Conservation (phyloP, 2,797 vertebrate genomes). For the Premnoplex brunnescens region DNA sequence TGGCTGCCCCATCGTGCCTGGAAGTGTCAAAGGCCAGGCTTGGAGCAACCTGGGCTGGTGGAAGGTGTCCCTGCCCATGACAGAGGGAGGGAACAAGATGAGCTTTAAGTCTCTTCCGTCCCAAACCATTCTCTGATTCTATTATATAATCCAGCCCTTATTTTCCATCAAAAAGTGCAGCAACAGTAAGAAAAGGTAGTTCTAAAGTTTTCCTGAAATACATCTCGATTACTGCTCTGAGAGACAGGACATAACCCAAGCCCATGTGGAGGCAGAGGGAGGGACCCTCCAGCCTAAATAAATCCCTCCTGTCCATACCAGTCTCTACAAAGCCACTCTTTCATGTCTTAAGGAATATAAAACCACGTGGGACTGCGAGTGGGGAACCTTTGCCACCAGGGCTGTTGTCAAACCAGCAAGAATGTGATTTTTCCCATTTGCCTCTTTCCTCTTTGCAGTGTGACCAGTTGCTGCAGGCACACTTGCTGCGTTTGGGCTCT, state of each 20-base stretch:
- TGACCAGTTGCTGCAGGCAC: background rate
- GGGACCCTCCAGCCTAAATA: background rate
- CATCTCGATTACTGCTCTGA: too few species aligned
- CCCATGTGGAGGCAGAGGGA: background rate
- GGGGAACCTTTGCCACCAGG: background rate
- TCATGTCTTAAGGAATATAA: background rate
- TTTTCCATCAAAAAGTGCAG: background rate
- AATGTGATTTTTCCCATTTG: background rate
- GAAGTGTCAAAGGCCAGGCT: background rate
- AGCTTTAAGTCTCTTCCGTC: background rate
- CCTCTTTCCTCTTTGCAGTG: background rate
- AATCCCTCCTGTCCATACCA: background rate
- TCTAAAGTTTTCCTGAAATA: background rate
- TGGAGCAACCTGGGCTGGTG: fast-evolving
- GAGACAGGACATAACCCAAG: too few species aligned
- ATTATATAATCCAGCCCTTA: fast-evolving
- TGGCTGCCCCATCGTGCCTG: background rate
- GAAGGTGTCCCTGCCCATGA: background rate
- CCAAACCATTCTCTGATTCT: background rate
- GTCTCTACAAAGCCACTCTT: background rate
- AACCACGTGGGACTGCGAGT: background rate
- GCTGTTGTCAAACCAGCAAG: background rate
- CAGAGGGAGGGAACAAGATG: background rate
- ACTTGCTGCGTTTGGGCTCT: background rate
- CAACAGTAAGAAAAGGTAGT: background rate